Base-by-base conservation (phyloP, 2,888 invertebrate genomes). In the Lymantria monacha region DNA sequence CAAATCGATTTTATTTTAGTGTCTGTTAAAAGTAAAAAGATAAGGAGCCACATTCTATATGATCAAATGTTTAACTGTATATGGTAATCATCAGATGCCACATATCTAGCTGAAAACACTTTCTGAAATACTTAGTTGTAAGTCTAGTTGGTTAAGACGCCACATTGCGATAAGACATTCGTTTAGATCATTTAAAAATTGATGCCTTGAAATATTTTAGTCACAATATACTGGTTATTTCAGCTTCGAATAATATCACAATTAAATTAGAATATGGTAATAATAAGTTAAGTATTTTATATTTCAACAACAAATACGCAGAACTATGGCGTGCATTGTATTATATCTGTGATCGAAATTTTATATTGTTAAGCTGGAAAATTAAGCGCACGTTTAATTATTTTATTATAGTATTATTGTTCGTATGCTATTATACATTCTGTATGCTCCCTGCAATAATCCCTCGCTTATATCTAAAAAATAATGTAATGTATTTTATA, bases 291-390 rank as follows among this genome's bases (percentile, higher is more conserved):
- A 85, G 83, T 84, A 81, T 87, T 86, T 87, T 85, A 80, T 87
- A 87, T 81, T 84, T 82, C 77, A 81, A 82, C 74, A 80, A 79
- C 77, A 81, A 81, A 75, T 69, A 81, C 83, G 87, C 83, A 81
- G 79, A 78, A 70, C 77, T 78, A 78, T 77, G 67, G 84, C 80
- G 83, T 82, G 75, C 76, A 81, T 82, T 76, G 81, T 85, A 81
- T 80, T 83, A 87, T 89, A 85, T 88, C 89, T 90, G 90, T 90
- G 90, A 90, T 90, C 87, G 74, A 88, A 87, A 87, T 86, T 84
- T 85, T 87, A 85, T 88, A 89, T 87, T 82, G 79, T 83, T 90
- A 89, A 86, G 88, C 87, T 84, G 85, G 22, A 78, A 77, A 75
- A 68, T 78, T 63, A 81, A 83, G 73, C 81, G 82, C 83, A 82